Base-by-base conservation (phyloP, 2,113 vertebrate species). In the Dicaeum eximium region DNA sequence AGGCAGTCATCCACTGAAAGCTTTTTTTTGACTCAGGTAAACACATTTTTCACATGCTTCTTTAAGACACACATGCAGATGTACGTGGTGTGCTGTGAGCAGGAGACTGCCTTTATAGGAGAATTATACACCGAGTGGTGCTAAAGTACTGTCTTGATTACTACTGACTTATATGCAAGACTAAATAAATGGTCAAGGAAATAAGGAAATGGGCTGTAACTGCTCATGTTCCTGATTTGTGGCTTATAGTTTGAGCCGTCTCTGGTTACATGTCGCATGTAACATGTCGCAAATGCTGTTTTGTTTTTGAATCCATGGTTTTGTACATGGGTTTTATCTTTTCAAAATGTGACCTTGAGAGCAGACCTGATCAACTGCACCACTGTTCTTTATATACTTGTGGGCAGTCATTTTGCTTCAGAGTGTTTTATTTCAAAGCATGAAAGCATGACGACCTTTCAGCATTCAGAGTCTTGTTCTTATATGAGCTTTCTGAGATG, bases 371-470 rank as follows among this genome's bases (percentile, higher is more conserved):
- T 89, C 21, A 30, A 30, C 42, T 86, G 47, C 54, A 38, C 64
- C 30, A 12, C 80, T 79, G 31, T 91, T 90, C 61, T 93, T 91
- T 81, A 80, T 81, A 79, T 84, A 71, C 80, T 87, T 82, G 72
- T 86, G 87, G 53, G 70, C 44, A 86, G 69, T 96, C 35, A 45
- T 93, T 93, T 92, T 89, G 27, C 82, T 87, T 86, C 67, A 57
- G 56, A 86, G 64, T 72, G 71, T 93, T 97, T 92, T 96, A 92
- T 97, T 97, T 97, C 86, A 81, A 90, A 72, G 90, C 96, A 96
- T 66, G 71, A 92, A 95, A 96, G 96, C 96, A 90, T 96, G 94
- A 96, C 93, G 96, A 97, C 96, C 96, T 95, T 92, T 97, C 92
- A 93, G 78, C 80, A 74, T 82, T 95, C 86, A 61, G 56, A 65